Percentiles rank a stretch among this genome's conserved stretches.
Conservation (phyloP, 2,888 invertebrate species). For the Tenthredo notha region DNA sequence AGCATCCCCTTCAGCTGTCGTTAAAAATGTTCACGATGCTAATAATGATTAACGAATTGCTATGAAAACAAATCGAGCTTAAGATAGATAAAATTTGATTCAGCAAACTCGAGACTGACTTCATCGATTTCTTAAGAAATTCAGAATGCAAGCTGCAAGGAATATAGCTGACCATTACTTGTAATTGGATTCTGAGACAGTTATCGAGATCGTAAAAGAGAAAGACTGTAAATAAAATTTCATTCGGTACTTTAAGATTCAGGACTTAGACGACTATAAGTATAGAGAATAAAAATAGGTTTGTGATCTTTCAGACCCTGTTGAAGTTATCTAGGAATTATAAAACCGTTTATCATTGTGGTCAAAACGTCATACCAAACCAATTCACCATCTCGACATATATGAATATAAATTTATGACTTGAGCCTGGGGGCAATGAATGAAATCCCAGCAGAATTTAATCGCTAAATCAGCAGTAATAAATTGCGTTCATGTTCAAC, state of each 20-base stretch:
- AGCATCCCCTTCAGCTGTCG: neutral
- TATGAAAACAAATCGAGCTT: neutral
- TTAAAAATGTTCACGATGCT: neutral
- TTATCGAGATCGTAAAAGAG: slow-evolving; percentile 14
- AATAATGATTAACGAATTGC: neutral
- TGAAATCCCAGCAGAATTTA: slow-evolving; percentile 36
- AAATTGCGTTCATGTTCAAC: slow-evolving; percentile 33
- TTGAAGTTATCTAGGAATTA: neutral
- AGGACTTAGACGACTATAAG: neutral
- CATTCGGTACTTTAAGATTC: neutral
- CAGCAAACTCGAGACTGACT: neutral
- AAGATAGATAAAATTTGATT: neutral
- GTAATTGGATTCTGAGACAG: neutral
- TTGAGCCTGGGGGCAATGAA: neutral
- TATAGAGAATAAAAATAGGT: neutral
- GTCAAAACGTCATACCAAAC: slow-evolving; percentile 9
- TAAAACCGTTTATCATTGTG: slow-evolving; percentile 21
- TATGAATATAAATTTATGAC: slow-evolving; percentile 30
- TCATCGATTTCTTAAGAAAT: neutral
- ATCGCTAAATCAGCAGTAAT: slow-evolving; percentile 31
- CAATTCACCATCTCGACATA: slow-evolving; percentile 20
- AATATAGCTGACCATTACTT: neutral
- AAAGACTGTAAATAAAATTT: neutral
- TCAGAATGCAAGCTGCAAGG: neutral
- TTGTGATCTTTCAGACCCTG: neutral